Evolutionary conservation across 1,140 invertebrate genomes (phyloP).

Genomic region (Heterodera carotae): DNA sequence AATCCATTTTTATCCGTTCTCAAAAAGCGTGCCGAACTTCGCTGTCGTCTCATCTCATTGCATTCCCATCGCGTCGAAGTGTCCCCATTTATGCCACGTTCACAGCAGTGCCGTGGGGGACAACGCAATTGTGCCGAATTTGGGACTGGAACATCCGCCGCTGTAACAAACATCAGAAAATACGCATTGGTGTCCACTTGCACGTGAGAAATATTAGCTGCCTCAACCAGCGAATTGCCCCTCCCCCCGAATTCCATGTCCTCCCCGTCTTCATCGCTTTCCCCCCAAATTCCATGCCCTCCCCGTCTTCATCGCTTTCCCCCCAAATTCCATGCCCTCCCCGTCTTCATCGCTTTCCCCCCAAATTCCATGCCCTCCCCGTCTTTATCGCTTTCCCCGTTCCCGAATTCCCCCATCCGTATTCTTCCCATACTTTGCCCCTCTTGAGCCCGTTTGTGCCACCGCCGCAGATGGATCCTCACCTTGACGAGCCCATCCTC

Average conservation of each 20-base stretch:
- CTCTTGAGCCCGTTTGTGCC: constrained; percentile 96
- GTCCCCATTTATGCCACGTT: constrained; percentile 17
- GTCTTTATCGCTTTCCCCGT: background rate
- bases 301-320: background rate
- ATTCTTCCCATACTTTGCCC: constrained; percentile 51
- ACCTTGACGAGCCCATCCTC: constrained; percentile 94
- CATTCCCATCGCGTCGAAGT: constrained; percentile 39
- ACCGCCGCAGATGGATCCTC: constrained; percentile 82
- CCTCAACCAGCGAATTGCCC: constrained; percentile 81
- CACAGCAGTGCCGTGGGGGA: too few relatives aligned
- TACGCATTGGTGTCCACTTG: constrained; percentile 43
- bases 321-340: background rate
- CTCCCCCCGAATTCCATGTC: too few relatives aligned
- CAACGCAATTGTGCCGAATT: background rate
- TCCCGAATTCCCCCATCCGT: constrained; percentile 64
- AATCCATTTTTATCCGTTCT: background rate
- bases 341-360: background rate
- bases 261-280: background rate
- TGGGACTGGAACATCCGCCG: background rate
- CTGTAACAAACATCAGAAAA: background rate
- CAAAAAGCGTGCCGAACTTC: constrained; percentile 44
- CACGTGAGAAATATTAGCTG: constrained; percentile 58
- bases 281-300: constrained; percentile 62
- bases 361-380: constrained; percentile 67
- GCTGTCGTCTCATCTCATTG: constrained; percentile 36